Evolutionary conservation across 2,797 vertebrate genomes (phyloP), one percentile per base, ranked within the genome.

Genomic region (Pempheris klunzingeri): DNA sequence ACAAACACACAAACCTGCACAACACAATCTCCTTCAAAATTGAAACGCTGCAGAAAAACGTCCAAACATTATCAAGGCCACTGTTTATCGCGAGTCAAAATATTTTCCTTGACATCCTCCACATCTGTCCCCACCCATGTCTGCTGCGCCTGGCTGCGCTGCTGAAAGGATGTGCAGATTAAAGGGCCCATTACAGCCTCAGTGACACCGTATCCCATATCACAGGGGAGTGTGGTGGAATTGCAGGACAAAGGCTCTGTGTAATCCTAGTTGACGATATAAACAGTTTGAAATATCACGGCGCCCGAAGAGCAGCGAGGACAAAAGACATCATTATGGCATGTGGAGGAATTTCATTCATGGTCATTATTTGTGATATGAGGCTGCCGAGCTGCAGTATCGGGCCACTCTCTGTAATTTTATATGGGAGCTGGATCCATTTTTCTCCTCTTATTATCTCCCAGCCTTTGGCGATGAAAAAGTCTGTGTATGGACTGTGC

Each of bases 31-130:
- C 70, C 73, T 74, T 78, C 80, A 88, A 89, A 92, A 88, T 61
- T 85, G 81, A 90, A 88, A 84, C 78, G 86, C 86, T 91, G 91
- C 87, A 85, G 86, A 86, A 88, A 84, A 82, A 85, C 59, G 87
- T 90, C 91, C 87, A 94, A 94, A 94, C 92, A 94, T 84, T 84
- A 90, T 90, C 81, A 89, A 92, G n/a, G 89, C 85, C 86, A 49
- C 84, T 92, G 92, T 94, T 92, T 93, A 92, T 85, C 86, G 62
- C 79, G 87, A 88, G 82, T 92, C 89, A 81, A 92, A 94, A 95
- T 92, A 94, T 94, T 92, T 92, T 57, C 18, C 75, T 62, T 79
- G 3, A 49, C 72, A 76, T 88, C 87, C 82, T 90, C 77, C 86
- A 75, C 81, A 85, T 90, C 77, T 87, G 84, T 89, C 84, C 81